Evolutionary conservation across 2,113 vertebrate species (phyloP), one percentile per base, ranked within the genome.

Genomic region (Pituophis catenifer): DNA sequence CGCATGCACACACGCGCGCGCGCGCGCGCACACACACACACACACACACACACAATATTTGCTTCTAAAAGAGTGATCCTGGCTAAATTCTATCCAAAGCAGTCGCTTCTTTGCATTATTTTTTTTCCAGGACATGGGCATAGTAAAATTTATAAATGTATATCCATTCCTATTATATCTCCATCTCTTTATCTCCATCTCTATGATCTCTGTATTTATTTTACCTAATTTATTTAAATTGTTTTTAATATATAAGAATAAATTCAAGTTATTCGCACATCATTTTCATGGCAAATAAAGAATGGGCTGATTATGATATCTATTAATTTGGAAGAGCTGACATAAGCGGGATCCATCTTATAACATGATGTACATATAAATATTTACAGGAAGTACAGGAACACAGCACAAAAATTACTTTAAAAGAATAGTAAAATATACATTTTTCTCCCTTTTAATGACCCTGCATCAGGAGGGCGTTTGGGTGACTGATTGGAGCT

Each of bases 1-100:
- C 2, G 5, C 7, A 2, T 1, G 38, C 38, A 1, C 38, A 1
- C 38, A 1, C 38, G 38, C 38, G 38, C n/a, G n/a, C n/a, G n/a
- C 1, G 13, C 12, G 3, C 2, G 1, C 3, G 3, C 24, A 26
- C 24, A 10, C 2, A 44, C 38, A 44, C 38, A 44, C 38, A 44
- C 8, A 26, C 3, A 11, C 24, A 62, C 9, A 62, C 59, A 62
- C 2, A 62, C 24, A 29, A 44, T 26, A 70, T 48, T 7, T 89
- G 12, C 44, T 87, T 24, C 13, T 62, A 58, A 44, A 62, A 13
- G 15, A 8, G 48, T n/a, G 48, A 52, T 90, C 11, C 62, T 65
- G 62, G 26, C 1, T 65, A 65, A 65, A 65, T n/a, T n/a, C 11
- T 12, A 65, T 65, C 62, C 62, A n/a, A 65, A 65, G 26, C 26